Percentiles rank a stretch among this genome's conserved stretches.
phyloP scores from a whole-genome alignment of 1,140 invertebrate species.

The Apolygus lucorum region DNA sequence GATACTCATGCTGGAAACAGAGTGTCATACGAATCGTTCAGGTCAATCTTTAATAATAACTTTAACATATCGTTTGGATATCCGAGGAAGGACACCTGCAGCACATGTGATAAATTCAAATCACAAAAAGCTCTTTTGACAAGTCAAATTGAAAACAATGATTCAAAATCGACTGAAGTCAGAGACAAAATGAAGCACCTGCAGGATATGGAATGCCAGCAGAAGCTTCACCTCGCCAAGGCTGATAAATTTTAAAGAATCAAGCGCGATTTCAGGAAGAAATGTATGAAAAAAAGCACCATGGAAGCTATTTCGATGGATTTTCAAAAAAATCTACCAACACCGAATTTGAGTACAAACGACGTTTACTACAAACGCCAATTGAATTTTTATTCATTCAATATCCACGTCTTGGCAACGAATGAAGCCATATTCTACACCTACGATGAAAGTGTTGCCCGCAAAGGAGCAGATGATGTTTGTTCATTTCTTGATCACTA shows the following conservation, averaged over 20 bases:
- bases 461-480: conserved; percentile 29
- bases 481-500: conserved; percentile 28
- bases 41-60: conserved; percentile 18
- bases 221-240: conserved; percentile 21
- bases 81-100: conserved; percentile 24
- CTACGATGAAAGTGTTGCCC: conserved; percentile 29
- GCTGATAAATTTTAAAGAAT: conserved; percentile 26
- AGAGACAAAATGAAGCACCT: not conserved
- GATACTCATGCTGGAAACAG: not conserved
- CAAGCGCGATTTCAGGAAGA: conserved; percentile 4
- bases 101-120: conserved; percentile 22
- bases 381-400: conserved; percentile 29
- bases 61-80: conserved; percentile 27
- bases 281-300: conserved; percentile 6
- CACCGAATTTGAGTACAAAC: conserved; percentile 25
- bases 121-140: not conserved
- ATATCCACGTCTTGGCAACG: conserved; percentile 28
- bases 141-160: not conserved
- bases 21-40: conserved; percentile 9
- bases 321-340: conserved; percentile 29
- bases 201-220: not conserved
- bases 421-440: conserved; percentile 28
- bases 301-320: conserved; percentile 29
- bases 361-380: conserved; percentile 32
- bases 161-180: not conserved